These are phyloP conservation scores for Clamator glandarius DNA, from an alignment of 2,797 vertebrate species.

Conservation along the genomic window DNA sequence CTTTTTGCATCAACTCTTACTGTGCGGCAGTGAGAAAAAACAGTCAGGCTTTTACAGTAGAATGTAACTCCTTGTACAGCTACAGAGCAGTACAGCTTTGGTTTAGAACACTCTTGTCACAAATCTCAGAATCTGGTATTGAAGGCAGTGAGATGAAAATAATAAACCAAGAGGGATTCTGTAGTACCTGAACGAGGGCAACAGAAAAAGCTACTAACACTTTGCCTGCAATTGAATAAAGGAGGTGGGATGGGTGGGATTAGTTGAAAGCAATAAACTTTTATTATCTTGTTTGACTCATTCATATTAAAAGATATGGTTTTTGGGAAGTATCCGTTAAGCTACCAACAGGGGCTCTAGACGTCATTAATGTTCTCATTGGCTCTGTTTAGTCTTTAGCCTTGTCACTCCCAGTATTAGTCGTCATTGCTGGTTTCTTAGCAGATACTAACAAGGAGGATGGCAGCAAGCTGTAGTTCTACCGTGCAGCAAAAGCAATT, in stretches of 20 bases:
- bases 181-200: background rate
- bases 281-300: background rate
- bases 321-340: background rate
- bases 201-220: background rate
- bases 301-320: background rate
- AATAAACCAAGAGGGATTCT: background rate
- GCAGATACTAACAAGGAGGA: background rate
- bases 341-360: background rate
- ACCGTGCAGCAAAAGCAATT: background rate
- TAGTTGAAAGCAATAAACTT: background rate
- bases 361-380: background rate
- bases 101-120: background rate
- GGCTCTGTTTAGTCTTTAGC: background rate
- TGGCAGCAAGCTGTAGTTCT: fast-evolving
- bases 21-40: background rate
- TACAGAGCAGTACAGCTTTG: background rate
- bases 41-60: background rate
- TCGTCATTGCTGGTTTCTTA: background rate
- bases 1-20: background rate
- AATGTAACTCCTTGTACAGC: background rate
- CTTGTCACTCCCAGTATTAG: background rate
- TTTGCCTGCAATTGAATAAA: background rate
- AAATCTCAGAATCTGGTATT: background rate
- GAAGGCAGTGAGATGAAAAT: background rate
- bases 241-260: background rate